Base-by-base conservation (phyloP, 2,888 invertebrate species). In the Drosophila merina region DNA sequence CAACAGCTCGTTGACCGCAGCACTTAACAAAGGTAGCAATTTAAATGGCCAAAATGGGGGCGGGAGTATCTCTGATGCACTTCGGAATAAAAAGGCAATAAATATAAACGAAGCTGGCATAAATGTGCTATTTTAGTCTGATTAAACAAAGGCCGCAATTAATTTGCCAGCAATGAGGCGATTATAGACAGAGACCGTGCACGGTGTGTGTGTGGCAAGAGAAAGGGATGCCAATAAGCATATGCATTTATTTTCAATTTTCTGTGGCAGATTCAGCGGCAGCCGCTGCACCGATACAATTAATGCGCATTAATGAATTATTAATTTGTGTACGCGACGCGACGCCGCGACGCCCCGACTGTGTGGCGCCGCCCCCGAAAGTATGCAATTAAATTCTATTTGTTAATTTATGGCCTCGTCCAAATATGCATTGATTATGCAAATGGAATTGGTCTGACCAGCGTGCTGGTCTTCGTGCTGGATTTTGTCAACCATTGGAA, bases 331-430 rank as follows among this genome's bases (percentile, higher is more conserved):
- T 68, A 60, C 56, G 69, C 57, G 49, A 52, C 62, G 82, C 58
- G 49, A 52, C 62, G 82, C 58, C 28, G 54, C 25, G 54, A 52
- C 62, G 82, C 58, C 28, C 51, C 25, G 54, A 20, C 20, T 20
- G 20, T 20, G 20, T 2, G 20, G 20, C 57, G 70, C 3, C 66
- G 48, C 42, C 70, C 64, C 67, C 66, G 64, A 81, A 88, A 86
- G 87, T 88, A 86, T 86, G 86, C 87, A 88, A 88, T 84, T 84
- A 86, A 87, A 87, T 87, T 86, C 88, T 84, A 84, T 84, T 84
- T 84, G 83, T 88, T 84, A 88, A 84, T 84, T 84, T 86, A 88
- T 88, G 72, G 70, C 63, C 60, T 64, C 80, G 74, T 70, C 79
- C 78, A 77, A 73, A 88, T 82, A 85, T 82, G 75, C 88, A 86